Conservation (phyloP, 2,113 vertebrate genomes). For the Globicephala melas region DNA sequence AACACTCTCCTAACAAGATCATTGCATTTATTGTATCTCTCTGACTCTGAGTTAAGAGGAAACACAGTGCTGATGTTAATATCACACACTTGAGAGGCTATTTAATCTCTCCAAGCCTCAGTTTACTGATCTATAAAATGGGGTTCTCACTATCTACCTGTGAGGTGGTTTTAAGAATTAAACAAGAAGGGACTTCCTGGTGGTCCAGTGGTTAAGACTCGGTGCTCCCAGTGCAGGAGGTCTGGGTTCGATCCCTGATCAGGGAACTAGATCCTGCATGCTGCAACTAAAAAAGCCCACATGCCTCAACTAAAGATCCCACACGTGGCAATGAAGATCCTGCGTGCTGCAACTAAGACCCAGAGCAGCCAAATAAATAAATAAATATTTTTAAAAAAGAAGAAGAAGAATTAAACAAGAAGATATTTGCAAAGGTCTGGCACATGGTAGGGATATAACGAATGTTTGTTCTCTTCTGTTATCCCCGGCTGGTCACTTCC, state of each 20-base stretch:
- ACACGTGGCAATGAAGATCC: too few species aligned
- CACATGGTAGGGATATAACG: neutral
- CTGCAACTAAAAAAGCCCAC: too few species aligned
- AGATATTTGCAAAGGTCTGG: neutral
- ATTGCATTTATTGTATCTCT: neutral
- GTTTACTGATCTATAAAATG: neutral
- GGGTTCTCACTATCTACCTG: neutral
- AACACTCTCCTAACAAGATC: neutral
- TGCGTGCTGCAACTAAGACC: too few species aligned
- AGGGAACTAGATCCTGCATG: too few species aligned
- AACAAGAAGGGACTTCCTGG: neutral
- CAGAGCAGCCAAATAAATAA: too few species aligned
- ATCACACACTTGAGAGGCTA: neutral
- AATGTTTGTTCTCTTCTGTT: neutral
- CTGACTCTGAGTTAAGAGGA: neutral
- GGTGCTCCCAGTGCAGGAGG: too few species aligned
- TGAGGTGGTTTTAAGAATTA: neutral
- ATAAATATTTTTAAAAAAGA: too few species aligned
- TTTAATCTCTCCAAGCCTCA: neutral
- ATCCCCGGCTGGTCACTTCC: neutral
- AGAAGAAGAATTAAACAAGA: neutral
- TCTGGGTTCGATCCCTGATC: too few species aligned
- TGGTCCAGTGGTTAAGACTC: too few species aligned
- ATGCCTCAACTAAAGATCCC: too few species aligned
- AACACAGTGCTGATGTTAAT: neutral